Base-by-base conservation (phyloP, 1,140 invertebrate genomes). In the Sitodiplosis mosellana region DNA sequence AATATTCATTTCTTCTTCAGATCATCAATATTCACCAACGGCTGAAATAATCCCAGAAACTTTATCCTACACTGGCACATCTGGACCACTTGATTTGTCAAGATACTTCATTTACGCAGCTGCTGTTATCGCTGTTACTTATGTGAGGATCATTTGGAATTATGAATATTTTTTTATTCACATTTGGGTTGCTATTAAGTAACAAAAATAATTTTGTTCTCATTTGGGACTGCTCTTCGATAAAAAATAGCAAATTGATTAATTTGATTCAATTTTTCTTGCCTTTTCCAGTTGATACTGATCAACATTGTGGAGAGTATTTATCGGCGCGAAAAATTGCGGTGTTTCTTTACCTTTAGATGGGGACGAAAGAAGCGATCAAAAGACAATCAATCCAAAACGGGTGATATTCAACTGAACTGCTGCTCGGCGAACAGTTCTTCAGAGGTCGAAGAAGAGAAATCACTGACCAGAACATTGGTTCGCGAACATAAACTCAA, bases 221-320 rank as follows among this genome's bases (percentile, higher is more conserved):
- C n/a, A n/a, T n/a, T n/a, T n/a, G n/a, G n/a, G n/a, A n/a, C n/a
- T n/a, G n/a, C n/a, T n/a, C n/a, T n/a, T n/a, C n/a, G n/a, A n/a
- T n/a, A n/a, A n/a, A n/a, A n/a, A n/a, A n/a, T n/a, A n/a, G n/a
- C 27, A 27, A 27, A 5, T 27, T 27, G 3, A 27, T 27, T 27
- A 5, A 5, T 27, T 27, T 27, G 4, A 27, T 27, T 27, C 27
- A 27, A 5, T 27, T 27, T 27, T 27, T 27, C 27, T 27, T 27
- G 42, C 45, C 27, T 45, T 42, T 40, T 54, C 12, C 19, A 54
- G 57, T 27, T 51, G 5, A 50, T 63, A 38, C 56, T 63, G 17
- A 54, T 59, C 1, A 18, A 53, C 38, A 45, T 63, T 2, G 27
- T 58, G 45, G 61, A 63, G 15, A 52, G 61, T 48, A 61, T 54